Conservation (phyloP, 2,113 vertebrate species). For the Aegithalos caudatus region DNA sequence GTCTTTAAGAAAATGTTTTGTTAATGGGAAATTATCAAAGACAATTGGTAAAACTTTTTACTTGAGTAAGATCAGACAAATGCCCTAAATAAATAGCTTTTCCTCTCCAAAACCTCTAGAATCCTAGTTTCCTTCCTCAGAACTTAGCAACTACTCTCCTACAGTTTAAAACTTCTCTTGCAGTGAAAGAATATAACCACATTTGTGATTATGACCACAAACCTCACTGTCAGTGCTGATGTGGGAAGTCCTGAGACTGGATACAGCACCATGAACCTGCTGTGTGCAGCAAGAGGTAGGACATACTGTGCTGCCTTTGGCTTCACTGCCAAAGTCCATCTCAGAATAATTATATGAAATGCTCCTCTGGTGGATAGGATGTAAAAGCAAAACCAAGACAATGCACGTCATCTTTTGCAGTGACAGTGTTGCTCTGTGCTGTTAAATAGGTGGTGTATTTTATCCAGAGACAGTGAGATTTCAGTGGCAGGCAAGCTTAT, state of each 20-base stretch:
- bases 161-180: not conserved
- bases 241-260: not conserved
- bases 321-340: not conserved
- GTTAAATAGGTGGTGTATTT: not conserved
- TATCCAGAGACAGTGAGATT: not conserved
- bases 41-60: not conserved
- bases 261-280: not conserved
- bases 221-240: not conserved
- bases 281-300: not conserved
- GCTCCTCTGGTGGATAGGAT: not conserved
- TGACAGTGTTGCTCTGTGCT: not conserved
- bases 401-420: not conserved
- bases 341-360: not conserved
- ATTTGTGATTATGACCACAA: not conserved
- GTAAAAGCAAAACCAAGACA: not conserved
- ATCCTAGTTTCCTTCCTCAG: not conserved
- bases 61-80: not conserved
- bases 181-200: not conserved
- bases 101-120: no score
- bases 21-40: not conserved
- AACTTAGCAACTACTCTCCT: not conserved
- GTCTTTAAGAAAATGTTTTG: not conserved
- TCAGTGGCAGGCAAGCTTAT: not conserved
- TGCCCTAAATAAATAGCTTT: not conserved
- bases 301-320: not conserved